phyloP scores from a whole-genome alignment of 2,888 invertebrate species.

The Anodontia alba region DNA sequence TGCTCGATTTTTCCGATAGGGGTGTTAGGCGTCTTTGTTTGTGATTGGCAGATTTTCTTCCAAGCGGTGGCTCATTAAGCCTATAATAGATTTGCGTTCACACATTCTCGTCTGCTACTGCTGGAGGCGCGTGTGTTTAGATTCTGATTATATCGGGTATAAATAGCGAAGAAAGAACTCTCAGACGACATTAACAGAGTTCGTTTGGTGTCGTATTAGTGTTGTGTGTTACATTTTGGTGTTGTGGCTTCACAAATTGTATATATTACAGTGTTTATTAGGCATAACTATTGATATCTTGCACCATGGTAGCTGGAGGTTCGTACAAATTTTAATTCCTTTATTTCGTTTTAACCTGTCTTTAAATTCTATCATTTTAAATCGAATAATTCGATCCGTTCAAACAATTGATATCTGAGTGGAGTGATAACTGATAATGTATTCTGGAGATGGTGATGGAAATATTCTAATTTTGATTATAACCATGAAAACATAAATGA shows the following conservation, averaged over 20 bases:
- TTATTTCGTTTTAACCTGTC: background rate
- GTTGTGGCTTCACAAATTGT: constrained; percentile 29
- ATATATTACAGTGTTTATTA: background rate
- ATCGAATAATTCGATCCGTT: background rate
- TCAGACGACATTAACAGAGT: constrained; percentile 8
- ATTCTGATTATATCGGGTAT: constrained; percentile 17
- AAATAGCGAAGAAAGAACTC: constrained; percentile 29
- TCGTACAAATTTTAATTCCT: constrained; percentile 16
- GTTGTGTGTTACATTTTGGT: constrained; percentile 22
- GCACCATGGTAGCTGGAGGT: constrained; percentile 44
- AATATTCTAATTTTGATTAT: no score
- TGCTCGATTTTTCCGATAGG: constrained; percentile 27
- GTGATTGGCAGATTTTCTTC: constrained; percentile 45
- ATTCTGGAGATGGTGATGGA: no score
- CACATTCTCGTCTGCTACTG: constrained; percentile 39
- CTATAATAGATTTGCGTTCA: constrained; percentile 46
- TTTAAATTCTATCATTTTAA: background rate
- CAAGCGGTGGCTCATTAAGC: constrained; percentile 47
- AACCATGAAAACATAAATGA: no score
- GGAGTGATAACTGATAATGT: no score
- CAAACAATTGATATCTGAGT: background rate
- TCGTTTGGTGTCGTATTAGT: constrained; percentile 27
- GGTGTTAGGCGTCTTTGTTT: constrained; percentile 25
- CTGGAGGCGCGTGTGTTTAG: constrained; percentile 14
- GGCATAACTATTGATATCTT: background rate